Evolutionary conservation across 2,888 invertebrate genomes (phyloP).

Genomic region (Agriotes lineatus): DNA sequence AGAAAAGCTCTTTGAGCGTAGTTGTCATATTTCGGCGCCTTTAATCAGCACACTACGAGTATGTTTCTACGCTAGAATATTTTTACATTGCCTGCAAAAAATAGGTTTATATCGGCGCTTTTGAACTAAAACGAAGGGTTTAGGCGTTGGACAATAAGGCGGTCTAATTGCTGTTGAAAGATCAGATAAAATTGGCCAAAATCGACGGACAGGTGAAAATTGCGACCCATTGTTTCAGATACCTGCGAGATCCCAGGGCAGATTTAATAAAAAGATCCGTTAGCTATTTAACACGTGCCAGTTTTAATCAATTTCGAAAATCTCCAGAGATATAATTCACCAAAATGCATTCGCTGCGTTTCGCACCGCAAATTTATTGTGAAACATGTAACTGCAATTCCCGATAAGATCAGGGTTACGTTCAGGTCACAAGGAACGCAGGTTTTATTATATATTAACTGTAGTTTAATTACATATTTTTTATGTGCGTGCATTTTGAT

Average conservation of each 20-base stretch:
- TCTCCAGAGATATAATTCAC: slow-evolving; percentile 36
- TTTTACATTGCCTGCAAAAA: not conserved
- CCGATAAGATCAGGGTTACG: slow-evolving; percentile 43
- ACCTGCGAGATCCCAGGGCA: slow-evolving; percentile 31
- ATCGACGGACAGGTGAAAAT: slow-evolving; percentile 52
- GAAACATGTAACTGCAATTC: slow-evolving; percentile 44
- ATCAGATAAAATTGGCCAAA: slow-evolving; percentile 33
- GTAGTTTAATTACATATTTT: slow-evolving; percentile 44
- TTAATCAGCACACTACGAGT: too few species aligned
- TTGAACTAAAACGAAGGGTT: not conserved
- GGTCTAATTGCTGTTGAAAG: slow-evolving; percentile 29
- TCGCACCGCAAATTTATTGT: slow-evolving; percentile 42
- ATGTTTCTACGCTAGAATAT: too few species aligned
- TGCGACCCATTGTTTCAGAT: slow-evolving; percentile 46
- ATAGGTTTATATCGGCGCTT: not conserved
- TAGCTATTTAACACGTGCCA: slow-evolving; percentile 42
- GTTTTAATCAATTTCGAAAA: slow-evolving; percentile 38
- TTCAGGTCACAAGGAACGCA: slow-evolving; percentile 34
- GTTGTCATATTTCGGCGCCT: too few species aligned
- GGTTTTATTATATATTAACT: slow-evolving; percentile 42
- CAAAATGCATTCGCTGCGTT: slow-evolving; percentile 37
- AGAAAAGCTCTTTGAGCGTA: too few species aligned
- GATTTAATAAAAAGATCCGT: slow-evolving; percentile 39
- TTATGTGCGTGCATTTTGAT: slow-evolving; percentile 39
- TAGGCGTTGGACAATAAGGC: slow-evolving; percentile 1